Evolutionary conservation across 2,797 vertebrate genomes (phyloP).

Genomic region (Salmo trutta): DNA sequence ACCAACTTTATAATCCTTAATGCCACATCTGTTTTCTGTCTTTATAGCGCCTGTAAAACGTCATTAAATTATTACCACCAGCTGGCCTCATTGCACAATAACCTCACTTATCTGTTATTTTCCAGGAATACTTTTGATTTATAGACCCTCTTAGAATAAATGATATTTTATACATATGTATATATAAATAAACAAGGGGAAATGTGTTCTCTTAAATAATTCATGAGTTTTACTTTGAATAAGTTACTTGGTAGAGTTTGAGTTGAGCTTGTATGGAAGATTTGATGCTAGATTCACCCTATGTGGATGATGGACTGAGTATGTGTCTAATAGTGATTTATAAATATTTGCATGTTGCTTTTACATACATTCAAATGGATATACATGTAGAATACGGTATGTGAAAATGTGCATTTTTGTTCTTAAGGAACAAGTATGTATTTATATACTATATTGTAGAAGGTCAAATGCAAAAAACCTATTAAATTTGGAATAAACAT

Average conservation of each 20-base stretch:
- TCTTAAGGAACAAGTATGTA: background rate
- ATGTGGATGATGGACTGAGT: background rate
- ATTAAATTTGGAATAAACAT: background rate
- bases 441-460: background rate
- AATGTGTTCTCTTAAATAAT: constrained; percentile 79
- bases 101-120: constrained; percentile 82
- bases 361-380: background rate
- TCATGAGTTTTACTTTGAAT: constrained; percentile 75
- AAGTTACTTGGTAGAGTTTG: constrained; percentile 64
- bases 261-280: constrained; percentile 30
- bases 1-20: constrained; percentile 99
- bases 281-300: constrained; percentile 8
- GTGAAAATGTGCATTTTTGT: background rate
- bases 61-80: constrained; percentile 93
- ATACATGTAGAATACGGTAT: background rate
- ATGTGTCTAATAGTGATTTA: background rate
- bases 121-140: constrained; percentile 83
- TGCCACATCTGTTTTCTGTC: constrained; percentile 95
- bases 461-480: background rate
- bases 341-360: background rate
- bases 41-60: constrained; percentile 90
- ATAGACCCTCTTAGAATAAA: constrained; percentile 85
- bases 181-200: constrained; percentile 82
- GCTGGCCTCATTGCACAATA: constrained; percentile 82
- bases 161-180: constrained; percentile 86